Evolutionary conservation across 23 tunicate genomes (phyloP), one percentile per base, ranked within the genome.

Genomic region (Diplosoma virens): DNA sequence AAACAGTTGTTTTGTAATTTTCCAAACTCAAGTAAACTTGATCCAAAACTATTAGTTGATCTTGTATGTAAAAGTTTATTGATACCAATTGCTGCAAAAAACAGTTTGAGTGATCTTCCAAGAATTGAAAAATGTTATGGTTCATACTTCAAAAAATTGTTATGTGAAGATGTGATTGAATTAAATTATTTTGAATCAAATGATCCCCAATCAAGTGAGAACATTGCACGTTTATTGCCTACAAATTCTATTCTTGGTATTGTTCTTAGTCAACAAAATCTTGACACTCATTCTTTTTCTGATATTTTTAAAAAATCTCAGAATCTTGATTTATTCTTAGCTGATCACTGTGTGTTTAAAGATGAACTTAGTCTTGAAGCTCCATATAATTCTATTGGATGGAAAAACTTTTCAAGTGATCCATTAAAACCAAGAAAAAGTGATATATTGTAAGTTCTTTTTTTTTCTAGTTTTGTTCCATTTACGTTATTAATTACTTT

Each of bases 351-450:
- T 48, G 33, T 47, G 1, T 47, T 27, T 4, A 72, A 47, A 27
- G 61, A 47, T 6, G 21, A 47, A 47, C 78, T 72, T 64, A 26
- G 3, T 22, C 34, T 78, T 27, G 83, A 78, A 64, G 73, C 74
- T 46, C 61, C 74, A 26, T 78, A 78, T 48, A 25, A 31, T 60
- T 76, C 81, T 2, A 17, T n/a, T 25, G 67, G 66, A 2, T 76
- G 81, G 81, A 5, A 59, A 21, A 33, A 76, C 31, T 76, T 76
- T 73, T 25, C 54, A 27, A 5, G 9, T 4, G 35, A 61, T 61
- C 35, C 69, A 5, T 7, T 6, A 28, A 61, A 55, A 55, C 5
- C 61, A n/a, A 5, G 22, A 55, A n/a, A 55, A 55, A 55, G 22
- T 18, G 23, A n/a, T n/a, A 11, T 17, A 55, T 24, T 9, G 61